phyloP scores from a whole-genome alignment of 1,140 invertebrate species.

The Drosophila busckii region DNA sequence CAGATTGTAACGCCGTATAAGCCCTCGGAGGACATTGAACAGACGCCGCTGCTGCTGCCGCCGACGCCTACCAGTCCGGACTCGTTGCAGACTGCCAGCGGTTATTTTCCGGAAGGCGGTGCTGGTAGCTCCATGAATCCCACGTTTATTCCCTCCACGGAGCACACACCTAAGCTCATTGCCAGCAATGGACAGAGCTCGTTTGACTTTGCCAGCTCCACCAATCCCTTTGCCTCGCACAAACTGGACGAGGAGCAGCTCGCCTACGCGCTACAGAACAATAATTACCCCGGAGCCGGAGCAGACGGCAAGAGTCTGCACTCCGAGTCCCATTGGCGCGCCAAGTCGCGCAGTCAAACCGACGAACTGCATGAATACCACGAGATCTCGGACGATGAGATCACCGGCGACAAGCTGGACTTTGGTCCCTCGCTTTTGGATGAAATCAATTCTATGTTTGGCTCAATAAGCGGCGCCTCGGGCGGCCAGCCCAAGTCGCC shows the following conservation, averaged over 20 bases:
- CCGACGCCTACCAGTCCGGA: conserved; percentile 80
- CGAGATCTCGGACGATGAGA: conserved; percentile 94
- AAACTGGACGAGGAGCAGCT: conserved; percentile 56
- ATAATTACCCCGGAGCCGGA: conserved; percentile 69
- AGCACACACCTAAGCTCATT: conserved; percentile 71
- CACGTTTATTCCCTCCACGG: conserved; percentile 73
- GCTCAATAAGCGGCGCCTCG: conserved; percentile 81
- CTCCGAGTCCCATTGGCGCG: conserved; percentile 43
- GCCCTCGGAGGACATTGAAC: conserved; percentile 88
- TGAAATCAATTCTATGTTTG: conserved; percentile 97
- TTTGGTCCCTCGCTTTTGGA: conserved; percentile 95
- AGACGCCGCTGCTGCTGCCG: conserved; percentile 80
- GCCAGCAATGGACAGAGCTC: conserved; percentile 63
- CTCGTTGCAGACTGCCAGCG: conserved; percentile 79
- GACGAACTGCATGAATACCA: conserved; percentile 90
- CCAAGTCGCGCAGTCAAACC: conserved; percentile 33
- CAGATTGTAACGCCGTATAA: conserved; percentile 94
- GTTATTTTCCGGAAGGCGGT: conserved; percentile 73
- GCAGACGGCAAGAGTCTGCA: conserved; percentile 50
- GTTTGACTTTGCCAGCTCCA: conserved; percentile 67
- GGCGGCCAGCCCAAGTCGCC: conserved; percentile 78
- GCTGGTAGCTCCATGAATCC: conserved; percentile 66
- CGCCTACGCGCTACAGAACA: conserved; percentile 65
- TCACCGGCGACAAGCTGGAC: conserved; percentile 84
- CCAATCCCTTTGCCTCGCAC: conserved; percentile 69